These are phyloP conservation scores for Sabellastarte sp. DNA, from an alignment of 2,888 invertebrate genomes.

Conservation along the genomic window DNA sequence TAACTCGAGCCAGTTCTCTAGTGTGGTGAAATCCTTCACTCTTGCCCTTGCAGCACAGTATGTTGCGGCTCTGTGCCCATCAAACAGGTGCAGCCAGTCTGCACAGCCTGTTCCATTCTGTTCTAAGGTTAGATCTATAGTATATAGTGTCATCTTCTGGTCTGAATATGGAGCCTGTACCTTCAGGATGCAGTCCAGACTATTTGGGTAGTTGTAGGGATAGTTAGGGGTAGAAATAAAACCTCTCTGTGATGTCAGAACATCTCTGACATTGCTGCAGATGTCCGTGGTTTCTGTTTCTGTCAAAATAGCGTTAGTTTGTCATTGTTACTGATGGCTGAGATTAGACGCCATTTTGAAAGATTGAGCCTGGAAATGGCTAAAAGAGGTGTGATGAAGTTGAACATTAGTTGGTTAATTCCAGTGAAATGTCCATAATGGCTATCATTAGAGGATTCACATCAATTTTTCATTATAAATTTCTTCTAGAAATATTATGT, in stretches of 20 bases:
- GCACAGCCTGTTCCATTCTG: background rate
- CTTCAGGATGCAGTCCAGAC: slow-evolving; percentile 69
- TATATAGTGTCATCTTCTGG: background rate
- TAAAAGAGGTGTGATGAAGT: too few relatives aligned
- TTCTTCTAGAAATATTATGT: too few relatives aligned
- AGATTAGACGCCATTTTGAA: too few relatives aligned
- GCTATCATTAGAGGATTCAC: too few relatives aligned
- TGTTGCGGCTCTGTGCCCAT: background rate
- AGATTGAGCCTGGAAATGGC: too few relatives aligned
- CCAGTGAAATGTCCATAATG: too few relatives aligned
- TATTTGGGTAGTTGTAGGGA: slow-evolving; percentile 49
- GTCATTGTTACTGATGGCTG: too few relatives aligned
- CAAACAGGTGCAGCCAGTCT: slow-evolving; percentile 4
- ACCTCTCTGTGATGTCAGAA: slow-evolving; percentile 62
- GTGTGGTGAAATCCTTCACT: background rate
- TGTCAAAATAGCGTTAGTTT: too few relatives aligned
- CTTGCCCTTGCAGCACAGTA: background rate
- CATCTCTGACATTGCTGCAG: background rate
- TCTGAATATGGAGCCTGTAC: slow-evolving; percentile 56
- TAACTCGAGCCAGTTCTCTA: background rate
- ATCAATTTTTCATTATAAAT: too few relatives aligned
- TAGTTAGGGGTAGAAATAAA: slow-evolving; percentile 77
- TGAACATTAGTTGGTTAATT: too few relatives aligned
- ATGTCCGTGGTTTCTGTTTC: background rate
- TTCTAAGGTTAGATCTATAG: background rate